Evolutionary conservation across 1,140 invertebrate genomes (phyloP), one percentile per base, ranked within the genome.

Genomic region (Brachionus calyciflorus): DNA sequence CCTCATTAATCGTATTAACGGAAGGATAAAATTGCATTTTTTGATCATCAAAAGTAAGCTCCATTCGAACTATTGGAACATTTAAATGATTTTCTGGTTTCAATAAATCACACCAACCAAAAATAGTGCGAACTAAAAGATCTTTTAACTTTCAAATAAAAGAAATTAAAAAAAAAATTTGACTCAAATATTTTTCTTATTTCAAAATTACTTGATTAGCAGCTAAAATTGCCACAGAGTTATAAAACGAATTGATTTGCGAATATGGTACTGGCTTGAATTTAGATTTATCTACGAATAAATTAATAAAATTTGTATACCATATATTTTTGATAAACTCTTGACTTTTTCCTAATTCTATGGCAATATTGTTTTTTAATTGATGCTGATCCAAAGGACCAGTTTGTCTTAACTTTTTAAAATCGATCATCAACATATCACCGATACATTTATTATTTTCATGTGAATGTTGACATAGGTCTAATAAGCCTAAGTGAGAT

Each of bases 1-100:
- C 81, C 19, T 84, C 84, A 73, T 83, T 80, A 41, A 85, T 79
- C 46, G 84, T 84, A 28, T 81, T 80, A 30, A 81, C 81, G 4
- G 80, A 79, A 26, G 84, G 83, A 77, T 84, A 83, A 78, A 85
- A 85, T 80, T 83, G 81, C 49, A 76, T 76, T 60, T 76, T 82
- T 12, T 79, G 63, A n/a, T 79, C 78, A 76, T 84, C 82, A 80
- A 83, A 83, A 9, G 82, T 83, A 46, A 85, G 79, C 69, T 84
- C 83, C 82, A 86, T 83, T 53, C 81, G 82, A 49, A 86, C 77
- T 6, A 82, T 73, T 0, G 85, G 85, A 1, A 86, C 81, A 60
- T 80, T 70, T 10, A 80, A 78, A 40, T 81, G 81, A 79, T 85
- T 82, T 33, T 81, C 79, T 53, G 79, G 78, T 41, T 85, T 81